Conservation (phyloP, 2,113 vertebrate species). For the Oryzias woworae region DNA sequence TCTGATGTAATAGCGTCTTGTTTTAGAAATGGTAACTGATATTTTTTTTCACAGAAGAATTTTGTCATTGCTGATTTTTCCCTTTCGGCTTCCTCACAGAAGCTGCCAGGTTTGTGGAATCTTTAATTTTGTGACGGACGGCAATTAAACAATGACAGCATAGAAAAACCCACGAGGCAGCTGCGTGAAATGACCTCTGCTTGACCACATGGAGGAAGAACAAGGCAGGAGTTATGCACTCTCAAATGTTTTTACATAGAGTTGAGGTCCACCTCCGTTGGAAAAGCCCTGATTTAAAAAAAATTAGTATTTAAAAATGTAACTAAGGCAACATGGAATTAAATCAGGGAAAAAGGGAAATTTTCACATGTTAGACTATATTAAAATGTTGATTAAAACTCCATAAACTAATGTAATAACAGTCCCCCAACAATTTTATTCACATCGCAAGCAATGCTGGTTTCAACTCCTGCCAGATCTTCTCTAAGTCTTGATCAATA, state of each 20-base stretch:
- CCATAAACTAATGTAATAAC: constrained; percentile 2
- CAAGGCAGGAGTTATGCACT: constrained; percentile 66
- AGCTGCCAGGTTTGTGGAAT: constrained; percentile 66
- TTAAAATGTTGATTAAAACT: not conserved
- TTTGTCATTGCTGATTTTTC: constrained; percentile 70
- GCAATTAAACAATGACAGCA: constrained; percentile 59
- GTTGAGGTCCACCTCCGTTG: constrained; percentile 9
- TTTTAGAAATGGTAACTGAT: constrained; percentile 91
- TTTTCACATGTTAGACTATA: not conserved
- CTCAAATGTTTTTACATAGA: constrained; percentile 8
- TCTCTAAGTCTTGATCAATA: constrained; percentile 38
- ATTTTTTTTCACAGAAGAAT: constrained; percentile 85
- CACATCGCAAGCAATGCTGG: not conserved
- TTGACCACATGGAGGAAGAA: constrained; percentile 63
- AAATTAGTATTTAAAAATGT: constrained; percentile 56
- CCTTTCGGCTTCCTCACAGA: constrained; percentile 76
- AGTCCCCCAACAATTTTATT: constrained; percentile 14
- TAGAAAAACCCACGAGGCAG: constrained; percentile 50
- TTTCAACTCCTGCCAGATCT: constrained; percentile 12
- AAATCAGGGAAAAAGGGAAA: constrained; percentile 16
- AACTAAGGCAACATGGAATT: constrained; percentile 33
- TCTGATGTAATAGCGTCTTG: constrained; percentile 79
- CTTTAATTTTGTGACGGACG: constrained; percentile 56
- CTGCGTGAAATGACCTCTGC: constrained; percentile 63
- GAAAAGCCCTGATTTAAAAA: constrained; percentile 57